These are phyloP conservation scores for Geococcyx californianus DNA, from an alignment of 2,113 vertebrate genomes.

Conservation along the genomic window DNA sequence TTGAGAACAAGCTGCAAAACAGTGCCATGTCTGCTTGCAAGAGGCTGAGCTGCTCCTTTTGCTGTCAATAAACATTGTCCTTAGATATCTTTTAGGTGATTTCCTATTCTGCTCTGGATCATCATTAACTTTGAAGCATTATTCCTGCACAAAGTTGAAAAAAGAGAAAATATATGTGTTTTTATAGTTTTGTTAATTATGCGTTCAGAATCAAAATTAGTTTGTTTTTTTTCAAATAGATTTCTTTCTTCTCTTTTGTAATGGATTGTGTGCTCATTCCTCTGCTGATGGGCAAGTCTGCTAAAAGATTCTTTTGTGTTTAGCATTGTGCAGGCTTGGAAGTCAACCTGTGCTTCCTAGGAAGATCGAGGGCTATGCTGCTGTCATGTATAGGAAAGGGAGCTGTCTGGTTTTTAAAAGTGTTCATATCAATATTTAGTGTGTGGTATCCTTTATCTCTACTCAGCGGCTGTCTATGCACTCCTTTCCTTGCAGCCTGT, in stretches of 20 bases:
- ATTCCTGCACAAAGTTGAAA: neutral
- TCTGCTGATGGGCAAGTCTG: neutral
- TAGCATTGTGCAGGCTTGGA: neutral
- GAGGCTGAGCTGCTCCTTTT: neutral
- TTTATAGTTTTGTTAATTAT: neutral
- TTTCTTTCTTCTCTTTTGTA: neutral
- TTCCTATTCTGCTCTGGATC: neutral
- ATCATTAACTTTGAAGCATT: neutral
- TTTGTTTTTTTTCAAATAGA: neutral
- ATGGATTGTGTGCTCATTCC: neutral
- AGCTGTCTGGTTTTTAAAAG: neutral
- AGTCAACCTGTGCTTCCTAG: neutral
- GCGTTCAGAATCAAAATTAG: neutral
- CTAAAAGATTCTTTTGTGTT: neutral
- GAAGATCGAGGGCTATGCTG: neutral
- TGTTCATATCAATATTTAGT: neutral
- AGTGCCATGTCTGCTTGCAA: neutral
- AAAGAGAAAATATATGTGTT: neutral
- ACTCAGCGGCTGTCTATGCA: neutral
- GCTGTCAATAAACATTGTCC: neutral
- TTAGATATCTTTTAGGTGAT: neutral
- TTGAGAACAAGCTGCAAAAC: neutral
- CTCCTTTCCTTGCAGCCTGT: neutral
- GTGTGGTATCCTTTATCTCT: neutral
- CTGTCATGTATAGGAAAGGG: neutral